Conservation (phyloP, 2,888 invertebrate genomes). For the Amblyjoppa proteus region DNA sequence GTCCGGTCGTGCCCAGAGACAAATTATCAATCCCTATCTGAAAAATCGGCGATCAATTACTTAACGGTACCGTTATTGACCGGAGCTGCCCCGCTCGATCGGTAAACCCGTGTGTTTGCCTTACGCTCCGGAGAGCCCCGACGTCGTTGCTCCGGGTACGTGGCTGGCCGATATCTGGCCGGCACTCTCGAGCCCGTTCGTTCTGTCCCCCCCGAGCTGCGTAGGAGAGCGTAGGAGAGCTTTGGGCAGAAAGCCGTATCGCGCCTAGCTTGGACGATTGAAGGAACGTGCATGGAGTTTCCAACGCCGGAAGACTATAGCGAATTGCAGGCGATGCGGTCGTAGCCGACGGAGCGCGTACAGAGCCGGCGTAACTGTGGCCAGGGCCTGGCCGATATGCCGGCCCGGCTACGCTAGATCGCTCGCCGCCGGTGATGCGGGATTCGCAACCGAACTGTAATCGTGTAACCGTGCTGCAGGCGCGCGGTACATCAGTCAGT, state of each 20-base stretch:
- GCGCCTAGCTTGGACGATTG: background rate
- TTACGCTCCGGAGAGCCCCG: slow-evolving; percentile 16
- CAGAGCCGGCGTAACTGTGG: background rate
- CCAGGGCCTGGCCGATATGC: background rate
- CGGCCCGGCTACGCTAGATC: background rate
- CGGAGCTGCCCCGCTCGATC: background rate
- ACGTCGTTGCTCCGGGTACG: slow-evolving; percentile 45
- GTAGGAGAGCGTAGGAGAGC: background rate
- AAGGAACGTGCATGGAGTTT: background rate
- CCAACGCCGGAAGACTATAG: slow-evolving; percentile 1
- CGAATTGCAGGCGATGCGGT: background rate
- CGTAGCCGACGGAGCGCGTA: background rate
- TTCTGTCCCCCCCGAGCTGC: slow-evolving; percentile 37
- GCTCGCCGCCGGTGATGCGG: too few species aligned
- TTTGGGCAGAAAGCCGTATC: background rate
- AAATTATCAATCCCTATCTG: too few species aligned
- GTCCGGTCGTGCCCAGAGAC: too few species aligned
- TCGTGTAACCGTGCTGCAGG: background rate
- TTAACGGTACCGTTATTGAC: background rate
- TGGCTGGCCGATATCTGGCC: slow-evolving; percentile 4
- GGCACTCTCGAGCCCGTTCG: slow-evolving; percentile 16
- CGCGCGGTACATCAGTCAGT: background rate
- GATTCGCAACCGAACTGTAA: background rate
- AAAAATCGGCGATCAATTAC: too few species aligned
- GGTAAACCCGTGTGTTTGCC: too few species aligned